These are phyloP conservation scores for Tonatia bakeri DNA, from an alignment of 2,113 vertebrate genomes.

Conservation along the genomic window DNA sequence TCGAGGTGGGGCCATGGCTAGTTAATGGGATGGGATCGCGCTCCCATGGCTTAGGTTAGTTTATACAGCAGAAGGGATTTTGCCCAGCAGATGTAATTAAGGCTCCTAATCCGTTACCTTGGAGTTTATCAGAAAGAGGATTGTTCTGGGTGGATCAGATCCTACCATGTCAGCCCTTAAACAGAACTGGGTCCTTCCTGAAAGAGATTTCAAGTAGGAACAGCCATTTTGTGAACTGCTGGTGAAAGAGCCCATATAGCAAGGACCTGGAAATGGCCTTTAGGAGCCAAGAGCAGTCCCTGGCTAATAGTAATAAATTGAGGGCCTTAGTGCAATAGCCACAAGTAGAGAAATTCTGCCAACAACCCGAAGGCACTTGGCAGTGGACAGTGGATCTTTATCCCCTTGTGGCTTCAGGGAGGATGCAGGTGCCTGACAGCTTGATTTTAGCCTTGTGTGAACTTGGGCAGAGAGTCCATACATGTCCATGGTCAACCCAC, in stretches of 20 bases:
- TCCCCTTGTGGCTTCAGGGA: neutral
- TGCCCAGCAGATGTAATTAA: neutral
- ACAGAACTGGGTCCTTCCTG: neutral
- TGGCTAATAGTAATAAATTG: neutral
- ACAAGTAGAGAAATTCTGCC: neutral
- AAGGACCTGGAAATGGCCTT: neutral
- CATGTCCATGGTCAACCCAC: neutral
- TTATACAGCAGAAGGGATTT: neutral
- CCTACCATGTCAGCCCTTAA: neutral
- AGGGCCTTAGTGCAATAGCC: neutral
- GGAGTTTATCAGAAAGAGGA: neutral
- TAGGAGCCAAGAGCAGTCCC: too few species aligned
- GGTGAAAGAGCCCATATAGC: neutral
- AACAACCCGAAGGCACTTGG: neutral
- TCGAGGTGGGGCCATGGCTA: neutral
- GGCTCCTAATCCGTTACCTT: neutral
- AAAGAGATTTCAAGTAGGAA: neutral
- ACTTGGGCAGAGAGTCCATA: neutral
- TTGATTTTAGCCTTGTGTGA: neutral
- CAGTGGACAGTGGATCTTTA: neutral
- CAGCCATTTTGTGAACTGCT: neutral
- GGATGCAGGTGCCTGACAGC: neutral
- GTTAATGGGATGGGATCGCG: neutral
- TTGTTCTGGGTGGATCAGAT: neutral
- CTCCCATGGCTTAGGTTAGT: neutral